phyloP scores from a whole-genome alignment of 2,888 invertebrate genomes.

The Hypercompe scribonia region DNA sequence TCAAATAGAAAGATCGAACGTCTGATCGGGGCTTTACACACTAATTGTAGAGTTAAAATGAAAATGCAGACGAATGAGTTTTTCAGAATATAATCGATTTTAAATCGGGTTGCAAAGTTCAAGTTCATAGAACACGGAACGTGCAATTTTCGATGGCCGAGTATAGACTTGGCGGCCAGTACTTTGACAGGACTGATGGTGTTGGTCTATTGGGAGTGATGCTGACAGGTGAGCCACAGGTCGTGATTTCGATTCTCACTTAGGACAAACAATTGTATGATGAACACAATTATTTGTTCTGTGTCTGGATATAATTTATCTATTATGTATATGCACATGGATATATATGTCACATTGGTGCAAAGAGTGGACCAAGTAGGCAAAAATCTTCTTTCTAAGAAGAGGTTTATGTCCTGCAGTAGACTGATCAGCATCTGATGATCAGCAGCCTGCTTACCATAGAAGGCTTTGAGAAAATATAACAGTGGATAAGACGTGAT shows the following conservation, averaged over 20 bases:
- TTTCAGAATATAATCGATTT: background rate
- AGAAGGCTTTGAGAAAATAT: background rate
- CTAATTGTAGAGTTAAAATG: constrained; percentile 11
- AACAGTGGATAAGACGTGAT: too few relatives aligned
- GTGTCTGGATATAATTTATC: background rate
- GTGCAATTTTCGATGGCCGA: background rate
- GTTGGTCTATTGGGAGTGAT: background rate
- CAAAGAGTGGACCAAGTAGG: too few relatives aligned
- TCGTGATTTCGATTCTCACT: background rate
- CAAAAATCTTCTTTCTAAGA: too few relatives aligned
- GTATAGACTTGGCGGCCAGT: background rate
- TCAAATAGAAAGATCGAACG: constrained; percentile 1
- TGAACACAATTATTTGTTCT: background rate
- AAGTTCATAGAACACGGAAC: background rate
- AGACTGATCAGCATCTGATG: too few relatives aligned
- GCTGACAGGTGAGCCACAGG: background rate
- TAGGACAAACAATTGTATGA: too few relatives aligned
- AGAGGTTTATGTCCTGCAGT: too few relatives aligned
- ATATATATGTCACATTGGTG: too few relatives aligned
- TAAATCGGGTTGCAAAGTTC: background rate
- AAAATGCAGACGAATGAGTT: constrained; percentile 1
- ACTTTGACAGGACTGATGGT: too few relatives aligned
- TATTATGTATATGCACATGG: too few relatives aligned
- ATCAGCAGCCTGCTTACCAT: background rate
- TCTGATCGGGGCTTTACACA: constrained; percentile 7